These are phyloP conservation scores for Leptinotarsa peninsularis DNA, from an alignment of 2,888 invertebrate species.

Conservation along the genomic window DNA sequence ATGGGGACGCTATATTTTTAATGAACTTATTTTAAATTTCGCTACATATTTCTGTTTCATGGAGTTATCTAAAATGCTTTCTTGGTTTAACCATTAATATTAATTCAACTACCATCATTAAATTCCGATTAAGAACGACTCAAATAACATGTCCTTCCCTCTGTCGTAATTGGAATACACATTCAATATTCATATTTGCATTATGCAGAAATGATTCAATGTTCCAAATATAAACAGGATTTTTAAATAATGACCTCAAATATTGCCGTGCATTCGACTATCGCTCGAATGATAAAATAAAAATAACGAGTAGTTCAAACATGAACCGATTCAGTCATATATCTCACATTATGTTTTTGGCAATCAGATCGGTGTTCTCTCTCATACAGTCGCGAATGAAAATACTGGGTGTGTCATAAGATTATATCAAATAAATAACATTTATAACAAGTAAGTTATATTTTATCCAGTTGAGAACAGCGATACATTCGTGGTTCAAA, in stretches of 20 bases:
- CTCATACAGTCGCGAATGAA: not conserved
- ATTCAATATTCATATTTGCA: conserved; percentile 15
- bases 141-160: not conserved
- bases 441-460: not conserved
- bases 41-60: not conserved
- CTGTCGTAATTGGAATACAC: not conserved
- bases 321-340: conserved; percentile 37
- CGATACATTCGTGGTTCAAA: too few species aligned
- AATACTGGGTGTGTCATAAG: not conserved
- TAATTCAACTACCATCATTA: not conserved
- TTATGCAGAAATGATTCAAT: conserved; percentile 35
- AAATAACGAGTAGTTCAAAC: conserved; percentile 49
- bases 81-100: not conserved
- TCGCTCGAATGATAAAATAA: conserved; percentile 46
- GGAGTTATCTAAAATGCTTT: not conserved
- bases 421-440: not conserved
- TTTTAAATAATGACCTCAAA: conserved; percentile 52
- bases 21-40: not conserved
- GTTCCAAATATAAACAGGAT: conserved; percentile 53
- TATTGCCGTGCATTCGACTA: conserved; percentile 52
- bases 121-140: conserved; percentile 1
- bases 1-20: not conserved
- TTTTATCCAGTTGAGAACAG: too few species aligned
- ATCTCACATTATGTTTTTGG: not conserved
- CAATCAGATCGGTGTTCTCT: conserved; percentile 6